These are phyloP conservation scores for Oreochromis tanganicae DNA, from an alignment of 2,113 vertebrate genomes.

Conservation along the genomic window DNA sequence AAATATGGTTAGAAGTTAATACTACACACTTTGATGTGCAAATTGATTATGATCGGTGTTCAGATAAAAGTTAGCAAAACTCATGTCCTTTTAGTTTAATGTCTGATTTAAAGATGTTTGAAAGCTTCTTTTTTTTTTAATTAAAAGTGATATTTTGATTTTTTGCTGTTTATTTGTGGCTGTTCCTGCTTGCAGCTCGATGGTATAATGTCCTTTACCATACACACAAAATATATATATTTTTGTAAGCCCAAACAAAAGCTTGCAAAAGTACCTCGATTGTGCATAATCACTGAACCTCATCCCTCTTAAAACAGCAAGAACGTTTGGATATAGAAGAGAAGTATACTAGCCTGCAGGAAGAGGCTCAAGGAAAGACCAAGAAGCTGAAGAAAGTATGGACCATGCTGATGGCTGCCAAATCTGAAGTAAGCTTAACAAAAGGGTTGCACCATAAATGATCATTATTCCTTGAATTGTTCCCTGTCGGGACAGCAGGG, in stretches of 20 bases:
- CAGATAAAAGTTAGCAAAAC: background rate
- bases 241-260: background rate
- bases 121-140: background rate
- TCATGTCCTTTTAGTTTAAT: background rate
- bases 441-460: background rate
- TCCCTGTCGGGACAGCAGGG: background rate
- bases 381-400: slow-evolving; percentile 99
- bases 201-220: background rate
- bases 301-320: slow-evolving; percentile 77
- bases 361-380: slow-evolving; percentile 97
- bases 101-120: background rate
- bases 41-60: background rate
- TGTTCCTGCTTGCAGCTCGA: background rate
- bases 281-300: background rate
- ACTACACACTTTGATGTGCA: background rate
- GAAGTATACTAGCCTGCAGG: slow-evolving; percentile 97
- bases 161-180: background rate
- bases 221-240: background rate
- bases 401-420: slow-evolving; percentile 99
- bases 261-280: background rate
- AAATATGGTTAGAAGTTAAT: background rate
- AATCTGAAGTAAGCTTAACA: slow-evolving; percentile 82
- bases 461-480: background rate
- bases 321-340: slow-evolving; percentile 97
- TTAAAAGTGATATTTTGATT: background rate